A percentile compares a stretch with the other conserved stretches of the same genome.
These are phyloP conservation scores for Loris lydekkerianus DNA, from an alignment of 2,797 vertebrate species.

Conservation along the genomic window DNA sequence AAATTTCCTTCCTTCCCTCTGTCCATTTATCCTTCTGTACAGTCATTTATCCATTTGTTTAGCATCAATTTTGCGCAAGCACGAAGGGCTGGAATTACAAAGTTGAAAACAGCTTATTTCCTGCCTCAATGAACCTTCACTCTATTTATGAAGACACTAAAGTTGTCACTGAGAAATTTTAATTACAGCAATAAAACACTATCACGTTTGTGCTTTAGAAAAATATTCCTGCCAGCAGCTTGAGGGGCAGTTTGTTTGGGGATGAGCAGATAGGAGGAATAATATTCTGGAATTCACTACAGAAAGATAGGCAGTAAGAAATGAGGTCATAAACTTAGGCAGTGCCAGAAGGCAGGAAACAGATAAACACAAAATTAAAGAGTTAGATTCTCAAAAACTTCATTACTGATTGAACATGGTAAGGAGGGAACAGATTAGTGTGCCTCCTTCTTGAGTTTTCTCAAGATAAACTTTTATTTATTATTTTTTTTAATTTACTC, in stretches of 20 bases:
- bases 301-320: not conserved
- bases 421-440: not conserved
- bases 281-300: not conserved
- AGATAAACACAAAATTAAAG: not conserved
- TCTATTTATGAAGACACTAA: not conserved
- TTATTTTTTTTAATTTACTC: not conserved
- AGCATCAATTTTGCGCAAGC: not conserved
- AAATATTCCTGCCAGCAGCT: not conserved
- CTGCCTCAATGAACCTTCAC: not conserved
- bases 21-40: not conserved
- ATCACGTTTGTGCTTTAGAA: constrained; percentile 32
- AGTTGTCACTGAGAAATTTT: not conserved
- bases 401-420: not conserved
- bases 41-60: not conserved
- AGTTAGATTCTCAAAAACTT: not conserved
- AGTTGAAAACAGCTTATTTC: constrained; percentile 6
- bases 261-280: not conserved
- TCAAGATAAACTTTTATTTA: not conserved
- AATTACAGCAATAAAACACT: not conserved
- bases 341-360: not conserved
- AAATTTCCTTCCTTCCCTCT: not conserved
- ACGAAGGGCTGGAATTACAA: not conserved
- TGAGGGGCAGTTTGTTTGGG: not conserved
- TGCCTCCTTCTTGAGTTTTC: not conserved
- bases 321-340: not conserved